Evolutionary conservation across 2,113 vertebrate genomes (phyloP).

Genomic region (Barnardius zonarius): DNA sequence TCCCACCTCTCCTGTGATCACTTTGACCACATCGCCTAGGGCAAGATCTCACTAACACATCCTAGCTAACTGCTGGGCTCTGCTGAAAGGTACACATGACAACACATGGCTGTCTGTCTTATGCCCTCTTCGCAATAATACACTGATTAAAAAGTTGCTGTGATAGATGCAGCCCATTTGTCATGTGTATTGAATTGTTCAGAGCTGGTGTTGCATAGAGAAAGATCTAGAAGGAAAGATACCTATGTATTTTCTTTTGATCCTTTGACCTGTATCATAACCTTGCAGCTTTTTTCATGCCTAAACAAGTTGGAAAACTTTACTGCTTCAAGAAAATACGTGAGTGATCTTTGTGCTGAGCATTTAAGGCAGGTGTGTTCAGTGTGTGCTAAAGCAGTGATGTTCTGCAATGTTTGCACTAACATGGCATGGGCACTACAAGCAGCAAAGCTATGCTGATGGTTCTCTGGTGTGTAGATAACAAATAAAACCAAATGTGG

Average conservation of each 20-base stretch:
- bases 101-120: not conserved
- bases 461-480: not conserved
- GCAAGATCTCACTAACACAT: not conserved
- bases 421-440: not conserved
- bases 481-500: not conserved
- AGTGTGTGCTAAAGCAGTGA: not conserved
- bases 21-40: not conserved
- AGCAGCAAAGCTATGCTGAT: not conserved
- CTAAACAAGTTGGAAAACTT: not conserved
- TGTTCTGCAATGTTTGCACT: not conserved
- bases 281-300: not conserved
- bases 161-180: not conserved
- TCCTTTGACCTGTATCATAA: not conserved
- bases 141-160: not conserved
- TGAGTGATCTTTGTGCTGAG: not conserved
- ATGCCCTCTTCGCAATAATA: not conserved
- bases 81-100: not conserved
- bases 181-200: not conserved
- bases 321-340: not conserved
- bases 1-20: not conserved
- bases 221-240: not conserved
- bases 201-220: not conserved
- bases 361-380: not conserved
- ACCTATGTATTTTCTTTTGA: not conserved
- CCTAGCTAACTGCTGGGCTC: not conserved